Base-by-base conservation (phyloP, 1,140 invertebrate genomes). In the Drosophila nasuta region DNA sequence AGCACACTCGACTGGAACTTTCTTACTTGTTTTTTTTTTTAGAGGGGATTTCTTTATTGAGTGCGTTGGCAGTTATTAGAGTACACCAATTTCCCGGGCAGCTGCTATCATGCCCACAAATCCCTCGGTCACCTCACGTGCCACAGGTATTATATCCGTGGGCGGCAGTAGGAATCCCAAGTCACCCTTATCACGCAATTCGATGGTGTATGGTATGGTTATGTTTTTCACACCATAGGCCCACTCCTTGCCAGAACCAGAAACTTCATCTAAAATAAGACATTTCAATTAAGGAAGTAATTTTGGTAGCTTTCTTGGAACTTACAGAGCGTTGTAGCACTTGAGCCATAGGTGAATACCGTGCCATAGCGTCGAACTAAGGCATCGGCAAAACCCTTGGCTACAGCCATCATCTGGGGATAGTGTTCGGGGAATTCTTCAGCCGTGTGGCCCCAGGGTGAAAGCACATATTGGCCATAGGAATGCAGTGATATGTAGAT, bases 81-180 rank as follows among this genome's bases (percentile, higher is more conserved):
- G 41, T 2, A 91, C 60, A 69, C 78, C 71, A 11, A 91, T 41
- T 76, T 79, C 77, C 25, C 91, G 91, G 0, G 94, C 94, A 75
- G 95, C 94, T 25, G 94, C 79, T 49, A 96, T 93, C 64, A 96
- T 92, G 6, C 94, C 94, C 1, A 96, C 54, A 3, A 96, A 79
- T 5, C 94, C 95, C 68, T 95, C 95, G 41, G 95, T 82, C 3
- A 96, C 95, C 93, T 97, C 97, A 74, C 95, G 92, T 30, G 94
- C 95, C 38, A 96, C 96, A 1, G 96, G 95, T 35, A 95, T 93
- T 65, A 98, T 98, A 86, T 96, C 94, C 38, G 94, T 92, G 3
- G 95, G 93, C 0, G 97, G 97, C 13, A 98, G 93, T 0, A 97
- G 10, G 89, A 98, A 98, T 1, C 96, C 97, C 72, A 95, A 94